Evolutionary conservation across 2,113 vertebrate species (phyloP).

Genomic region (Anhinga anhinga): DNA sequence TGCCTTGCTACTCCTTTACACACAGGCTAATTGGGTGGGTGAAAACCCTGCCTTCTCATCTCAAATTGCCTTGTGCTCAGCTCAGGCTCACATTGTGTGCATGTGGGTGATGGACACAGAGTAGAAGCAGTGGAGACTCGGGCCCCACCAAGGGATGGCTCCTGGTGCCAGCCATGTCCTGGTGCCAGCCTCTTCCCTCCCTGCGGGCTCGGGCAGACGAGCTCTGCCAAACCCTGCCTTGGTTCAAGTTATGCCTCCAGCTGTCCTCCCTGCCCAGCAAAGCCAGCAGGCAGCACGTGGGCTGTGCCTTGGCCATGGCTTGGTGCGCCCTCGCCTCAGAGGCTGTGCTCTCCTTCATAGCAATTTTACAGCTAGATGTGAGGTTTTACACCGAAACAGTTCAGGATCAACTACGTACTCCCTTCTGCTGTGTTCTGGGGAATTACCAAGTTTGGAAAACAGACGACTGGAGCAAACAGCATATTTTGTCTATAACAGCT

Average conservation of each 20-base stretch:
- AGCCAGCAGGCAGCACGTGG: fast-evolving
- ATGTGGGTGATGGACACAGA: neutral
- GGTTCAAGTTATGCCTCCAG: neutral
- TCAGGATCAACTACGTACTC: neutral
- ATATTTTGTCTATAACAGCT: neutral
- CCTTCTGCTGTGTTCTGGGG: neutral
- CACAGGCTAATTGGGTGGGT: neutral
- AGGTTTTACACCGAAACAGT: neutral
- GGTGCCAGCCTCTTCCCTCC: neutral
- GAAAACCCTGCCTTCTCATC: neutral
- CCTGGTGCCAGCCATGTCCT: neutral
- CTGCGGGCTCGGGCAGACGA: fast-evolving
- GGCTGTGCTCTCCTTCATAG: neutral
- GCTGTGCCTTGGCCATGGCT: neutral
- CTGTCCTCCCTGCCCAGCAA: neutral
- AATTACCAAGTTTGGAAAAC: neutral
- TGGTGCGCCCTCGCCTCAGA: neutral
- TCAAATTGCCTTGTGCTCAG: neutral
- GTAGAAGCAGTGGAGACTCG: neutral
- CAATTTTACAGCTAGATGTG: neutral
- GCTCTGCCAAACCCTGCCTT: neutral
- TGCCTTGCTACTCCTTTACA: neutral
- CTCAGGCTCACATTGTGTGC: neutral
- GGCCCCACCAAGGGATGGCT: neutral
- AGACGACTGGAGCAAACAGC: neutral